Conservation (phyloP, 2,113 vertebrate species). For the Tetrao urogallus region DNA sequence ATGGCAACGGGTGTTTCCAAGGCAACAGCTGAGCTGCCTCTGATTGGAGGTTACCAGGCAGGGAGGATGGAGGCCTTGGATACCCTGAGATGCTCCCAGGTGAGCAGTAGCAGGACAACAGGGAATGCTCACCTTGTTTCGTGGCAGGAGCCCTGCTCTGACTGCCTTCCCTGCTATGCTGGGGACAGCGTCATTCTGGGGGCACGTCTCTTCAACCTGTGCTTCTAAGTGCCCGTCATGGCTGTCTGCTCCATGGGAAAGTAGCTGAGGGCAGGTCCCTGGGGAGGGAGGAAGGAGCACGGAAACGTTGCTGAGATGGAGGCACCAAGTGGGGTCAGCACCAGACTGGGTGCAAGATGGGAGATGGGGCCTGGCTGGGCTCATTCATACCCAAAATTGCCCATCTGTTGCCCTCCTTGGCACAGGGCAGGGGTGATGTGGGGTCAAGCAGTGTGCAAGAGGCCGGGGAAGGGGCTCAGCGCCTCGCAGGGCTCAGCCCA, state of each 20-base stretch:
- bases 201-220: not conserved
- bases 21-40: not conserved
- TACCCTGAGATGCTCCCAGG: constrained; percentile 53
- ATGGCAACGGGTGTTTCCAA: constrained; percentile 57
- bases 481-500: not conserved
- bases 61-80: not conserved
- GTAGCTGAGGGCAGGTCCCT: not conserved
- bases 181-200: not conserved
- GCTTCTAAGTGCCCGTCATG: not conserved
- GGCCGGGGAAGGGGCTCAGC: not conserved
- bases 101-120: not conserved
- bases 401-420: not conserved
- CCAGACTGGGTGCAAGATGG: rapidly evolving
- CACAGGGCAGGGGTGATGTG: not conserved
- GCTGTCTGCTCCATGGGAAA: constrained; percentile 50
- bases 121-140: not conserved
- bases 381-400: not conserved
- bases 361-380: rapidly evolving
- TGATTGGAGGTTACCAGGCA: not conserved
- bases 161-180: not conserved
- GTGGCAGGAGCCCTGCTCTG: rapidly evolving
- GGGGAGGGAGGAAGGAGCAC: not conserved
- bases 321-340: rapidly evolving
- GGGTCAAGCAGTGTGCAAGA: not conserved
- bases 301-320: not conserved